phyloP scores from a whole-genome alignment of 2,113 vertebrate genomes.

The Cebus imitator region DNA sequence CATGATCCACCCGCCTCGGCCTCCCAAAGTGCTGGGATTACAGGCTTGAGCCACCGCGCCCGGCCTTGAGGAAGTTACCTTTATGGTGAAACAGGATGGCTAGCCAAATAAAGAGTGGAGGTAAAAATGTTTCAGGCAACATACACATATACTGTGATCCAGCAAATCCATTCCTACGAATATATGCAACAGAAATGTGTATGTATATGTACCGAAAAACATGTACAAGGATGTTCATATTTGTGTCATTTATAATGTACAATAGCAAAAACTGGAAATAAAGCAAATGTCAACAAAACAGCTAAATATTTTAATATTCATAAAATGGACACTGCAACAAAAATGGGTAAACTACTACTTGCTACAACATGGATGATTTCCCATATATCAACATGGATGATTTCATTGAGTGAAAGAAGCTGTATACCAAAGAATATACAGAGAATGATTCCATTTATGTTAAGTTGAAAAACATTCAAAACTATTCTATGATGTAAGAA shows the following conservation, averaged over 20 bases:
- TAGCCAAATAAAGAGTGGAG: neutral
- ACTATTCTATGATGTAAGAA: neutral
- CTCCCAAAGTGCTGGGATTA: too few species aligned
- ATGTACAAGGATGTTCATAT: neutral
- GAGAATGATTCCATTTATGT: neutral
- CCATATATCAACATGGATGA: neutral
- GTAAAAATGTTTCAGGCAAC: neutral
- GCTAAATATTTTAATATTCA: neutral
- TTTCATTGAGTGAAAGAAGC: neutral
- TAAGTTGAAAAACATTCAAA: neutral
- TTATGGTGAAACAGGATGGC: neutral
- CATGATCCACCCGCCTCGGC: too few species aligned
- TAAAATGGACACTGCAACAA: neutral
- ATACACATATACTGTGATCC: neutral
- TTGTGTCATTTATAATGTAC: neutral
- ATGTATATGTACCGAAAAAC: neutral
- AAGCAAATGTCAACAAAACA: neutral
- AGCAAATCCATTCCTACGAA: neutral
- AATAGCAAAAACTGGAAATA: neutral
- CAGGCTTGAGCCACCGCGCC: too few species aligned
- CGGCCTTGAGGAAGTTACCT: neutral
- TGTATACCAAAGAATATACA: neutral
- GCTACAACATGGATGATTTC: neutral
- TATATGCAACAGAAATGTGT: neutral
- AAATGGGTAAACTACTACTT: neutral